These are phyloP conservation scores for Meda fulgida DNA, from an alignment of 2,797 vertebrate genomes.

Conservation along the genomic window DNA sequence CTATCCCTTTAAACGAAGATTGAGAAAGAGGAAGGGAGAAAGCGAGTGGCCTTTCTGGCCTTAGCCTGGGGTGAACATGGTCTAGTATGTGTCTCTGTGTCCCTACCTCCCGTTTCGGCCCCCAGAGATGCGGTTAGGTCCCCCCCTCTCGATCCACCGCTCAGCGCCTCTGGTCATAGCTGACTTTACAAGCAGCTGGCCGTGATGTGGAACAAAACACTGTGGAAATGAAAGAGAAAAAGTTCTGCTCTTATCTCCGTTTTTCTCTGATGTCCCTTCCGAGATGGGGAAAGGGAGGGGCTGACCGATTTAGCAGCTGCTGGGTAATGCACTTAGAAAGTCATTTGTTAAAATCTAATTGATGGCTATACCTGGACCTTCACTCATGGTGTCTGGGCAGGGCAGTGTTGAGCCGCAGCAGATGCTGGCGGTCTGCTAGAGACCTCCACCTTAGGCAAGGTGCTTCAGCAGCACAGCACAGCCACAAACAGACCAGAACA, in stretches of 20 bases:
- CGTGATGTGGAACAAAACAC: constrained; percentile 69
- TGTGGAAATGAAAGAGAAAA: constrained; percentile 62
- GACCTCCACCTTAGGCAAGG: constrained; percentile 57
- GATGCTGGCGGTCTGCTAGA: constrained; percentile 69
- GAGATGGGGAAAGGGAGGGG: constrained; percentile 63
- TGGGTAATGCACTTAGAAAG: constrained; percentile 79
- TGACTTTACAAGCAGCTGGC: constrained; percentile 83
- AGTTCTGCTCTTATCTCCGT: constrained; percentile 60
- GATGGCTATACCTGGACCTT: constrained; percentile 79
- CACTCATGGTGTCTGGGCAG: constrained; percentile 68
- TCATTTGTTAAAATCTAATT: constrained; percentile 84
- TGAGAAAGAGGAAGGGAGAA: constrained; percentile 46
- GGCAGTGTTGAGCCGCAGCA: constrained; percentile 68
- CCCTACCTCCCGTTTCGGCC: constrained; percentile 67
- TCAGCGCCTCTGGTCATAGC: constrained; percentile 70
- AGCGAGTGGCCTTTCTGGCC: constrained; percentile 66
- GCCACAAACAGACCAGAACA: constrained; percentile 14
- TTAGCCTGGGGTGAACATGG: constrained; percentile 76
- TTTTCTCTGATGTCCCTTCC: constrained; percentile 59
- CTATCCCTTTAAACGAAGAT: constrained; percentile 45
- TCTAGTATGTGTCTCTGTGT: constrained; percentile 71
- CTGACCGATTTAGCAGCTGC: constrained; percentile 81
- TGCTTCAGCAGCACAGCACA: constrained; percentile 47
- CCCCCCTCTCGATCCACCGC: constrained; percentile 58
- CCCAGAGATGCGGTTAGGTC: constrained; percentile 70